Base-by-base conservation (phyloP, 1,140 invertebrate species). In the Diachasmimorpha longicaudata region DNA sequence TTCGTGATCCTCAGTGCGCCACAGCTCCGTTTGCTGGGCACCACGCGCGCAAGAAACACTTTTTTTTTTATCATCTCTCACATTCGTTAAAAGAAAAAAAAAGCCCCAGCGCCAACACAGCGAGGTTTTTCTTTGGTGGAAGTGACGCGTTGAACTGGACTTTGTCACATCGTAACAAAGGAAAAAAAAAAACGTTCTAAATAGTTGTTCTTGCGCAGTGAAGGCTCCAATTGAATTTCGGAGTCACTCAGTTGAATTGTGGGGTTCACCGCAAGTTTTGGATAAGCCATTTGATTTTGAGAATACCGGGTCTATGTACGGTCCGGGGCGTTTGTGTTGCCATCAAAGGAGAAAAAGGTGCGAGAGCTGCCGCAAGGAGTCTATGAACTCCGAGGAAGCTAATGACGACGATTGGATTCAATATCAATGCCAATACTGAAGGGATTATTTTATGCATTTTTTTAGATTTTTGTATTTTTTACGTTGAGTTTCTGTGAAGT, bases 271-370 rank as follows among this genome's bases (percentile, higher is more conserved):
- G 14, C 8, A 19, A 23, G 19, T 63, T 13, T 63, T 25, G 19
- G 8, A 25, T 25, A 19, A 63, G 11, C 23, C 1, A 23, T 55
- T 55, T 9, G 39, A 42, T 42, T 42, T 42, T 42, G 39, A 63
- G 58, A 63, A 63, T 23, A 74, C 66, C 66, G 71, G 77, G 79
- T 83, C 84, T 85, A 84, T 85, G 84, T 84, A 78, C 79, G 78
- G 74, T 74, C 79, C 77, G 81, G 69, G 74, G 73, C 71, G 79
- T 13, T 72, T 75, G 63, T 52, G 58, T 75, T 58, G 72, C 23
- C 44, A 68, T 68, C 66, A 77, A 70, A 39, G 75, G 68, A 76
- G 73, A 74, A 78, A 71, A 73, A 78, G 78, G 78, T 79, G 76
- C 75, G 75, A 77, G 74, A 69, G 70, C 69, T 76, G 78, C 68